Percentiles rank a stretch among this genome's conserved stretches.
Evolutionary conservation across 2,113 vertebrate genomes (phyloP).

Genomic region (Psilopsiagon aurifrons): DNA sequence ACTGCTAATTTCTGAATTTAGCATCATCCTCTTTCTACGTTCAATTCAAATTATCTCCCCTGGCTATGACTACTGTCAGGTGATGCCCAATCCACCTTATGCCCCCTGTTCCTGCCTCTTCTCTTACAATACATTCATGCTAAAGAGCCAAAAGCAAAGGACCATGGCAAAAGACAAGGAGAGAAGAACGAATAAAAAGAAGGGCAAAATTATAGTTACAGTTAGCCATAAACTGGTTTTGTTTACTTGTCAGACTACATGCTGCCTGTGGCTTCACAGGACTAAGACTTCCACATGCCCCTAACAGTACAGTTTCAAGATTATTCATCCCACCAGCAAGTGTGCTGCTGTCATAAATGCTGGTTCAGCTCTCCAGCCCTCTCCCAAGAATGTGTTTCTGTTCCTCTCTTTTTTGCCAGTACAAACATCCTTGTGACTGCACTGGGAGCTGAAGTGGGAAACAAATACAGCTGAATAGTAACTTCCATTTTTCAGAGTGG

Average conservation of each 20-base stretch:
- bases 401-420: neutral
- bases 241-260: neutral
- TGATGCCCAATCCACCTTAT: neutral
- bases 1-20: neutral
- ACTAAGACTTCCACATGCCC: neutral
- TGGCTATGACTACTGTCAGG: neutral
- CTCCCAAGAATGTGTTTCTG: fast-evolving
- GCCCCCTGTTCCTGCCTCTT: neutral
- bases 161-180: neutral
- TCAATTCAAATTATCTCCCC: neutral
- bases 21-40: neutral
- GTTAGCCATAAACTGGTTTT: neutral
- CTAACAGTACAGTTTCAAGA: neutral
- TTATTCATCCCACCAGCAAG: neutral
- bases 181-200: neutral
- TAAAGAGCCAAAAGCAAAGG: neutral
- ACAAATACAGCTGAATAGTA: neutral
- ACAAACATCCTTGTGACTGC: neutral
- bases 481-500: neutral
- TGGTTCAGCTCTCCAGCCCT: neutral
- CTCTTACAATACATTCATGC: neutral
- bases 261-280: neutral
- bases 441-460: neutral
- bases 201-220: neutral
- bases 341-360: neutral